Percentiles rank a stretch among this genome's conserved stretches.
phyloP scores from a whole-genome alignment of 2,888 invertebrate genomes.

The Hirtodrosophila trivittata region DNA sequence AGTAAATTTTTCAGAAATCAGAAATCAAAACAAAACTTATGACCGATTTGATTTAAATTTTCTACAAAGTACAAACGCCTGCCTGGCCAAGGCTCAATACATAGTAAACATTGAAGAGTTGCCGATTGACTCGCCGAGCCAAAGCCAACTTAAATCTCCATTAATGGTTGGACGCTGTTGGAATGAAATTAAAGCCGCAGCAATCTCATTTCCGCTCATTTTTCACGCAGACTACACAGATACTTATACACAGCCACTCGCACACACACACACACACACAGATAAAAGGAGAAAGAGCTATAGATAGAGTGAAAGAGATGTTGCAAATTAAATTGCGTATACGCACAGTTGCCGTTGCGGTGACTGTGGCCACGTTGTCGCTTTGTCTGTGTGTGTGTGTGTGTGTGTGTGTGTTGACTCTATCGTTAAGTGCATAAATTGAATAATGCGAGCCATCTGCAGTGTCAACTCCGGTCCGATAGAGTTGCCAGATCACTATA shows the following conservation, averaged over 20 bases:
- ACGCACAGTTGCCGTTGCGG: conserved; percentile 61
- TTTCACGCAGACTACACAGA: conserved; percentile 23
- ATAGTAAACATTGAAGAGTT: no score
- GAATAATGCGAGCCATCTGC: conserved; percentile 52
- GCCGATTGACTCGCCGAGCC: no score
- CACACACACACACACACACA: conserved; percentile 1
- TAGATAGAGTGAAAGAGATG: conserved; percentile 25
- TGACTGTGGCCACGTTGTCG: conserved; percentile 34
- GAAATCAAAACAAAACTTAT: conserved; percentile 16
- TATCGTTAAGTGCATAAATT: conserved; percentile 74
- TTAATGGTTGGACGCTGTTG: conserved; percentile 32
- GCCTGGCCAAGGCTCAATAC: conserved; percentile 7
- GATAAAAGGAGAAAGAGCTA: background rate
- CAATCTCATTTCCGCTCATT: conserved; percentile 69
- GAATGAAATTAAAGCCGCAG: conserved; percentile 60
- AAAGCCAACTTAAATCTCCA: conserved; percentile 39
- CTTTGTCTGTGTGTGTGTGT: no score
- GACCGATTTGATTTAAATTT: conserved; percentile 6
- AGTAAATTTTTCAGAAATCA: conserved; percentile 13
- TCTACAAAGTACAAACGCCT: conserved; percentile 40
- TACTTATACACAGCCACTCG: no score
- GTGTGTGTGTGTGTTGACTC: conserved; percentile 54
- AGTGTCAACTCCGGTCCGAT: conserved; percentile 43
- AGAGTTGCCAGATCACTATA: conserved; percentile 46
- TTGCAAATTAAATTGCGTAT: conserved; percentile 70